Evolutionary conservation across 2,888 invertebrate genomes (phyloP).

Genomic region (Spisula subtruncata): DNA sequence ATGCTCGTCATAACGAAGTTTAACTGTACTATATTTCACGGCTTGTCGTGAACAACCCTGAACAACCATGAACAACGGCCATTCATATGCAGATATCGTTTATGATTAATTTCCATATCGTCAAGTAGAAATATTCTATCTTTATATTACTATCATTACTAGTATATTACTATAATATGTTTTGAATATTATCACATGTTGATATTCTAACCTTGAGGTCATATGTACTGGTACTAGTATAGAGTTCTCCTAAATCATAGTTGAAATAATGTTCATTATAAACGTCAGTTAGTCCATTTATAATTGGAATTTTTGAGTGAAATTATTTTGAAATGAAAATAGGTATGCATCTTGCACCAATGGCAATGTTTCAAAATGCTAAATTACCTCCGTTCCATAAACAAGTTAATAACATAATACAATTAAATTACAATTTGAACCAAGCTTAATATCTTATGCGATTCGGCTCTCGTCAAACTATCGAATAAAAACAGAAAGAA

Average conservation of each 20-base stretch:
- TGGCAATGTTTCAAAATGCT: too few relatives aligned
- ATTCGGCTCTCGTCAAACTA: too few relatives aligned
- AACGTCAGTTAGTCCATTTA: not conserved
- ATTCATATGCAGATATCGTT: not conserved
- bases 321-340: not conserved
- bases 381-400: too few relatives aligned
- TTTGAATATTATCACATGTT: not conserved
- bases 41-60: constrained; percentile 1
- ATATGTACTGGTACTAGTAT: not conserved
- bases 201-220: not conserved
- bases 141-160: too few relatives aligned
- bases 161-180: not conserved
- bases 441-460: too few relatives aligned
- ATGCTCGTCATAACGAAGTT: too few relatives aligned
- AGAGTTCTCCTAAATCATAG: not conserved
- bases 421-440: too few relatives aligned
- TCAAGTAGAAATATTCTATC: not conserved
- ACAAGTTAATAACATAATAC: too few relatives aligned
- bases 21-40: constrained; percentile 3
- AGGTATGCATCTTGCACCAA: not conserved
- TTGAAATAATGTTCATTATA: not conserved
- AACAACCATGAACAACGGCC: too few relatives aligned
- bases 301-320: not conserved
- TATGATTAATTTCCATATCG: not conserved
- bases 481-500: too few relatives aligned